Percentiles rank a stretch among this genome's conserved stretches.
Evolutionary conservation across 2,113 vertebrate genomes (phyloP).

Genomic region (Propithecus coquereli): DNA sequence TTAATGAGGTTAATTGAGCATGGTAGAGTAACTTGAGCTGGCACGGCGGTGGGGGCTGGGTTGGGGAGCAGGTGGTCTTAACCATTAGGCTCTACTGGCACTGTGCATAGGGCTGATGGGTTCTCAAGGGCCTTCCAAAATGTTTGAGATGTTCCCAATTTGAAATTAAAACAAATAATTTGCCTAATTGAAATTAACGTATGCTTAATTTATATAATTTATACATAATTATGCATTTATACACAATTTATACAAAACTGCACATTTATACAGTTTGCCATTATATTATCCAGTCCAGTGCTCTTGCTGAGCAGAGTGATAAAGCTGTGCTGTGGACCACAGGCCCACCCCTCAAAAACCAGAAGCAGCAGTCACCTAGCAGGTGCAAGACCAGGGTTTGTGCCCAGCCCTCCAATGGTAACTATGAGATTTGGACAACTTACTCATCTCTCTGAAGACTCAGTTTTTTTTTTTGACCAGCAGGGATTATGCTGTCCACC

Average conservation of each 20-base stretch:
- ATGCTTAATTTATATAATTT: neutral
- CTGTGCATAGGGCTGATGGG: neutral
- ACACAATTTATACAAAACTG: neutral
- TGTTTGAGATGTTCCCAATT: neutral
- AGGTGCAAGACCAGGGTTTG: neutral
- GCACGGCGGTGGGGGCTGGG: rapidly evolving
- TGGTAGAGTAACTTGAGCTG: neutral
- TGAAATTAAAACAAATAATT: neutral
- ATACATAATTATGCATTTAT: neutral
- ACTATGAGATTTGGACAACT: neutral
- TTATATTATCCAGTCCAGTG: neutral
- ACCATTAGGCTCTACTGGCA: neutral
- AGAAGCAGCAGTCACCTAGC: neutral
- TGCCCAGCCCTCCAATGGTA: neutral
- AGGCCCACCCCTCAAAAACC: neutral
- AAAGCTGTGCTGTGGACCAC: neutral
- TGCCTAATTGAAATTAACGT: neutral
- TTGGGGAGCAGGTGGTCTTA: neutral
- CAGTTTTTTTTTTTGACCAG: constrained; percentile 13
- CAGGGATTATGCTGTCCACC: neutral
- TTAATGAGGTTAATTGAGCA: neutral
- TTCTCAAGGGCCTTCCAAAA: constrained; percentile 28
- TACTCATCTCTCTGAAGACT: neutral
- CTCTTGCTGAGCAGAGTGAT: neutral
- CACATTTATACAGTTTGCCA: neutral